These are phyloP conservation scores for Diacarnus erythraeanus DNA, from an alignment of 37 sponge, comb jelly and placozoan genomes.

Conservation along the genomic window DNA sequence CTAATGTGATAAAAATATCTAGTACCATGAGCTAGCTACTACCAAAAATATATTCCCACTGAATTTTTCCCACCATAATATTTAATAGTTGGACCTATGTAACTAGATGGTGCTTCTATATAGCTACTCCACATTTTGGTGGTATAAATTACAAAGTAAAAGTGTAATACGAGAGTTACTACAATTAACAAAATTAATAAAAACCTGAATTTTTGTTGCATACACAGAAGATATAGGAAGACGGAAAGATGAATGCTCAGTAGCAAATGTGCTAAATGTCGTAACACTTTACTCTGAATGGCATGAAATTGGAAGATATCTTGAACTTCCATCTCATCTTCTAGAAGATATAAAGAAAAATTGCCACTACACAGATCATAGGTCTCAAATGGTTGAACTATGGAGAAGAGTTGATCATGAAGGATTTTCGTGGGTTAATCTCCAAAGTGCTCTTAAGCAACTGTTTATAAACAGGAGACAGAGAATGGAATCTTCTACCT, in stretches of 20 bases:
- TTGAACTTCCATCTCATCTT: neutral
- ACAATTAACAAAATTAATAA: too few relatives aligned
- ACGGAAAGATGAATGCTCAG: neutral
- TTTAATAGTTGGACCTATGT: too few relatives aligned
- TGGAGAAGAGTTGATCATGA: neutral
- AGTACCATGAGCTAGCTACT: too few relatives aligned
- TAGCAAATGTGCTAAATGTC: neutral
- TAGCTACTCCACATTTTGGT: too few relatives aligned
- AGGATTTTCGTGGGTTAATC: neutral
- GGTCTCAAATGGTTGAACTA: neutral
- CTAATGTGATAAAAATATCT: too few relatives aligned
- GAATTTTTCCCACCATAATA: too few relatives aligned
- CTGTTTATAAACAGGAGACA: neutral
- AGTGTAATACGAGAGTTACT: too few relatives aligned
- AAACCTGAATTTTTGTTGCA: neutral
- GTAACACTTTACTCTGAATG: neutral
- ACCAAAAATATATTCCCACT: too few relatives aligned
- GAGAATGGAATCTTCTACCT: neutral
- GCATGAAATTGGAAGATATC: neutral
- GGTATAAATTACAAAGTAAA: too few relatives aligned
- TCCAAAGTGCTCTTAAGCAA: neutral
- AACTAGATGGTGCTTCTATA: too few relatives aligned
- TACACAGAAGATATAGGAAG: neutral
- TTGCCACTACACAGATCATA: neutral
- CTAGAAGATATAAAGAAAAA: neutral